Conservation (phyloP, 2,113 vertebrate species). For the Nibea coibor region DNA sequence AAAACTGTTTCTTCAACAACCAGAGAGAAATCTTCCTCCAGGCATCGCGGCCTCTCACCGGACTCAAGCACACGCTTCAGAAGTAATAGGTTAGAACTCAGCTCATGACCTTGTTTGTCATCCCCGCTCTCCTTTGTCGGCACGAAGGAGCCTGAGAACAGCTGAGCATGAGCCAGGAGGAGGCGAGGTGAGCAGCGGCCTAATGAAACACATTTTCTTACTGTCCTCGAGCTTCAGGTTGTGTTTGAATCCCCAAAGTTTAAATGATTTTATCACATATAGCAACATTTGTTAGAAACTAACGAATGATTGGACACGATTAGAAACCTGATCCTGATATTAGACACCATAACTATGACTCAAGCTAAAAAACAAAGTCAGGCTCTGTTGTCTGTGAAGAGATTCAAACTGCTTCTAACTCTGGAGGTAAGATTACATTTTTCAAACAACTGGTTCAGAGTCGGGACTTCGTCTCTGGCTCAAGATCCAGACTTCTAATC, state of each 20-base stretch:
- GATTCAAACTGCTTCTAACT: too few relatives aligned
- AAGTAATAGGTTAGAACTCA: conserved; percentile 48
- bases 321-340: too few relatives aligned
- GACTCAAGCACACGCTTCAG: conserved; percentile 30
- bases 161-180: background rate
- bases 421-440: too few relatives aligned
- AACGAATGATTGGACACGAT: too few relatives aligned
- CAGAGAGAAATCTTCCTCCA: conserved; percentile 48
- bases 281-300: too few relatives aligned
- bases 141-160: conserved; percentile 15
- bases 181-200: background rate
- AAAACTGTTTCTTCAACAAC: conserved; percentile 48
- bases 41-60: conserved; percentile 32
- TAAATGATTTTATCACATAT: too few relatives aligned
- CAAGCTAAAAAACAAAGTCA: too few relatives aligned
- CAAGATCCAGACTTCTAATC: too few relatives aligned
- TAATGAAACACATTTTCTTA: conserved; percentile 27
- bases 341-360: too few relatives aligned
- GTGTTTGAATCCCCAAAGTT: background rate
- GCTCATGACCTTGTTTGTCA: conserved; percentile 58
- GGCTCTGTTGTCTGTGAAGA: too few relatives aligned
- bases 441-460: too few relatives aligned
- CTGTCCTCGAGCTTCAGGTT: background rate
- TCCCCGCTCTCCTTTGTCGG: conserved; percentile 40
- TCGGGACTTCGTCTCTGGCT: too few relatives aligned